These are phyloP conservation scores for Gallinago jamesoni DNA, from an alignment of 2,113 vertebrate genomes.

Conservation along the genomic window DNA sequence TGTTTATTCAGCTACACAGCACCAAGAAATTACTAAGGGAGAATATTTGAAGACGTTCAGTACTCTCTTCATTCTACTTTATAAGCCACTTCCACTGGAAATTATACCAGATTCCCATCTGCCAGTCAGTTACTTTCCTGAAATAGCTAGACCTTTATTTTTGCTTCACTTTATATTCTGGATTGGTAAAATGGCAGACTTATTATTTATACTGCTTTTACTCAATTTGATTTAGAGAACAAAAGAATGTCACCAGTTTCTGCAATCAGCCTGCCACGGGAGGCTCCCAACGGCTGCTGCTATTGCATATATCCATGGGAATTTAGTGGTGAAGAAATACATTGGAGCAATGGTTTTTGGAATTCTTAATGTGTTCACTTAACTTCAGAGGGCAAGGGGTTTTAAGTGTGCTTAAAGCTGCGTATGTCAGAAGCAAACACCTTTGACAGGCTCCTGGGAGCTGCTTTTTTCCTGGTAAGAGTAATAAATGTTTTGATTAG, in stretches of 20 bases:
- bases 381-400: neutral
- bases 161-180: neutral
- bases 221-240: neutral
- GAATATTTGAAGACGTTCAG: neutral
- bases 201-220: neutral
- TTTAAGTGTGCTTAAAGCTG: neutral
- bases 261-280: neutral
- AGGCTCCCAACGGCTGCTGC: neutral
- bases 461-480: neutral
- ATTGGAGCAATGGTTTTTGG: neutral
- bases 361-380: neutral
- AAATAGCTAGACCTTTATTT: neutral
- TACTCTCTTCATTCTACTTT: neutral
- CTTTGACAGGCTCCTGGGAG: neutral
- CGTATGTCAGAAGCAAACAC: neutral
- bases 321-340: neutral
- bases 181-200: neutral
- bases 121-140: neutral
- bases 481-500: neutral
- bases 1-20: neutral
- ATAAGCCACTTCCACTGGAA: neutral
- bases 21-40: neutral
- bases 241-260: neutral
- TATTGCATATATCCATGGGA: neutral
- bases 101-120: neutral